phyloP scores from a whole-genome alignment of 64 coral and sea anemone species.

The Actinia tenebrosa region DNA sequence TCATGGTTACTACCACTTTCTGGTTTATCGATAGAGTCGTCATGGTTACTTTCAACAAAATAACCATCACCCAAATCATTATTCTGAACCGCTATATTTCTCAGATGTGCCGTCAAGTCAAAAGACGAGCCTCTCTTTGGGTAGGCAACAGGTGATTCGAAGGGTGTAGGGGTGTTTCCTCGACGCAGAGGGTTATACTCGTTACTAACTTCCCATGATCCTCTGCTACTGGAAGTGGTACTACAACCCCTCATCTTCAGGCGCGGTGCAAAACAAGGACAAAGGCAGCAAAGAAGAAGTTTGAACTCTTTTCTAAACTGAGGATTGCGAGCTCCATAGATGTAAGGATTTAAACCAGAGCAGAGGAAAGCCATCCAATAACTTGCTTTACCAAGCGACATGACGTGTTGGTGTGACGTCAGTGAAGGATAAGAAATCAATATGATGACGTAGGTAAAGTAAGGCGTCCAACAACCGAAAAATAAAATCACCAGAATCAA shows the following conservation, averaged over 20 bases:
- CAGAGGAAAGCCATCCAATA: conserved; percentile 71
- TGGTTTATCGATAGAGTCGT: conserved; percentile 10
- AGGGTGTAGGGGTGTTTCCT: neutral
- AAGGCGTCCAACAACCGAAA: conserved; percentile 65
- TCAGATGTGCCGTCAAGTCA: conserved; percentile 2
- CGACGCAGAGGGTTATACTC: conserved; percentile 19
- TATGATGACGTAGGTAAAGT: conserved; percentile 59
- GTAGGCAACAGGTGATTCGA: neutral
- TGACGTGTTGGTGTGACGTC: conserved; percentile 37
- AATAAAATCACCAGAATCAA: conserved; percentile 70
- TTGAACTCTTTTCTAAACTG: conserved; percentile 72
- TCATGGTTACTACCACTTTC: neutral
- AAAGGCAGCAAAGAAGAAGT: conserved; percentile 53
- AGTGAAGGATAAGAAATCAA: conserved; percentile 47
- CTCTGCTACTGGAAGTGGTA: conserved; percentile 35
- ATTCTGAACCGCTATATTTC: neutral
- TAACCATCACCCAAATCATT: neutral
- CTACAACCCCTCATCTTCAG: conserved; percentile 28
- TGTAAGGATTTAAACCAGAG: conserved; percentile 65
- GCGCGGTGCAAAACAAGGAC: conserved; percentile 17
- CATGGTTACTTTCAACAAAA: conserved; percentile 13
- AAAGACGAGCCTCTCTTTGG: conserved; percentile 19
- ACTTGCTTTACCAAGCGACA: conserved; percentile 43
- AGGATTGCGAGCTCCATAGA: conserved; percentile 70
- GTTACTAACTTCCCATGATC: conserved; percentile 36